Base-by-base conservation (phyloP, 2,888 invertebrate genomes). In the Cerceris ruficornis region DNA sequence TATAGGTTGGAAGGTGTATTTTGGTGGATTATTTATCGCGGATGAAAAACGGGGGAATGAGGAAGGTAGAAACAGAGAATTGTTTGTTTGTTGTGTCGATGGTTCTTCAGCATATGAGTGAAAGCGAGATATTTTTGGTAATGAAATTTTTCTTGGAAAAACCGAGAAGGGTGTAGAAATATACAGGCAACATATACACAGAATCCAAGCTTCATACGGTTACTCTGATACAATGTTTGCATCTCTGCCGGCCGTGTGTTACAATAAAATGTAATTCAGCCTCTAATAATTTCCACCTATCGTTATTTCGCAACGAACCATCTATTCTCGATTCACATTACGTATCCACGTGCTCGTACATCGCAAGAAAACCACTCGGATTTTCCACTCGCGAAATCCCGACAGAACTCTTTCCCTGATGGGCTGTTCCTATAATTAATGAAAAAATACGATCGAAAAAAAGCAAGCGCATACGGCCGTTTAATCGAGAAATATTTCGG, bases 141-240 rank as follows among this genome's bases (percentile, higher is more conserved):
- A 28, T 28, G 28, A 28, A 28, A 28, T 28, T 28, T 1, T 28
- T 28, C 28, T 28, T 28, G 28, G 15, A 15, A 11, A 41, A 14
- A 13, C 14, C 39, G 52, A 42, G 43, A 42, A 42, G 42, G 28
- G 13, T 15, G 49, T 8, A 62, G 62, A 61, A 14, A 50, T 11
- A 41, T 0, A 49, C 28, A 39, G 14, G 17, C 6, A 15, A 13
- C 28, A 17, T 39, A 39, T 11, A 42, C n/a, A n/a, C n/a, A n/a
- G 6, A n/a, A 50, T 42, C 50, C 11, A 6, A n/a, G 50, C 50
- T 50, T 50, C n/a, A 13, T 59, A 13, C n/a, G 9, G 42, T 59
- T 59, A n/a, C 42, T 42, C 41, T 59, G 42, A 59, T n/a, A n/a
- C 50, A 11, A n/a, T n/a, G 9, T 50, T 50, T 50, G 50, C 13